Conservation (phyloP, 2,113 vertebrate species). For the Engystomops pustulosus region DNA sequence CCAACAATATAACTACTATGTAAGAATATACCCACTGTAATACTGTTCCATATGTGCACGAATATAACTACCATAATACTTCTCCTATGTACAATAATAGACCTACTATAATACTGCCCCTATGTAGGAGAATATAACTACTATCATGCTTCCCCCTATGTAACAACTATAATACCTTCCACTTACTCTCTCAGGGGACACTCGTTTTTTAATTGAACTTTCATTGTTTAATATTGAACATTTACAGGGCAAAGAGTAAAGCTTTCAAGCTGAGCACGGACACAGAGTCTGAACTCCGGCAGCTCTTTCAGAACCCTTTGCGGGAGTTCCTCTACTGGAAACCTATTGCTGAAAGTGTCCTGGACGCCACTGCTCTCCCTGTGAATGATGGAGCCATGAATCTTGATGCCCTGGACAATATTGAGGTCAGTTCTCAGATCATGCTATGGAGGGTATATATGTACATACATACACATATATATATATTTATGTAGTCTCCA, state of each 20-base stretch:
- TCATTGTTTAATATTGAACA: background rate
- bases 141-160: no score
- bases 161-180: no score
- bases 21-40: constrained; percentile 19
- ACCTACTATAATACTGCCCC: background rate
- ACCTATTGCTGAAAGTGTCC: constrained; percentile 72
- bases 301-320: constrained; percentile 78
- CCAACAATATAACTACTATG: constrained; percentile 9
- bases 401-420: constrained; percentile 76
- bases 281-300: constrained; percentile 72
- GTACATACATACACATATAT: no score
- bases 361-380: constrained; percentile 76
- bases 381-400: constrained; percentile 75
- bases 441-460: no score
- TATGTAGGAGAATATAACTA: no score
- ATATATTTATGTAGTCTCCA: no score
- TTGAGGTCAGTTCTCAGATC: constrained; percentile 77
- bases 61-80: constrained; percentile 14
- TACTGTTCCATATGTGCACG: background rate
- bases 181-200: no score
- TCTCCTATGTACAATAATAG: background rate
- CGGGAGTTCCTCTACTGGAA: constrained; percentile 82
- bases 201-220: no score
- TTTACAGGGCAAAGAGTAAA: constrained; percentile 80
- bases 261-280: constrained; percentile 75